These are phyloP conservation scores for Glossosoma conforme DNA, from an alignment of 1,140 invertebrate genomes.

Conservation along the genomic window DNA sequence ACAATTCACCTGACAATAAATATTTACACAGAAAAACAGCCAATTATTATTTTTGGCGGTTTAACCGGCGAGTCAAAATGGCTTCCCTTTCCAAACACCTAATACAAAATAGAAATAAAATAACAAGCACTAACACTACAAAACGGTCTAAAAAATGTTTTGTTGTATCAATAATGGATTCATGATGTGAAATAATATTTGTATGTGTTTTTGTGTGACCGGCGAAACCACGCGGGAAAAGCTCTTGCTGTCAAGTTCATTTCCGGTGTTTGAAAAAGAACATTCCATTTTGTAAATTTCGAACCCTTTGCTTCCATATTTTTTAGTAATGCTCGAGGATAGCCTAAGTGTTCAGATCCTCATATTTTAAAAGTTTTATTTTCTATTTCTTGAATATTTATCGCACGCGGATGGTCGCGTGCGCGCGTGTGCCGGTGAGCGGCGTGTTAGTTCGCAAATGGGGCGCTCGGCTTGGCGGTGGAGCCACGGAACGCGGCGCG, in stretches of 20 bases:
- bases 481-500: no score
- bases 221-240: slow-evolving; percentile 44
- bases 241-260: slow-evolving; percentile 26
- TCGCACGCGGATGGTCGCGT: no score
- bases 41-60: slow-evolving; percentile 39
- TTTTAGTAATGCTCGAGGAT: no score
- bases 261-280: slow-evolving; percentile 17
- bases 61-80: slow-evolving; percentile 48
- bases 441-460: no score
- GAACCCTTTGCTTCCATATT: no score
- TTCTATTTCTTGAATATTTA: no score
- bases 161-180: neutral
- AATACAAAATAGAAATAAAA: neutral
- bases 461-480: no score
- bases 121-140: neutral
- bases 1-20: neutral
- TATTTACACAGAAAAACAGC: neutral
- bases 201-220: neutral
- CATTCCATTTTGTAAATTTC: no score
- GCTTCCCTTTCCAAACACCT: slow-evolving; percentile 41
- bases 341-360: no score
- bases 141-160: no score
- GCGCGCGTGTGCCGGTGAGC: no score
- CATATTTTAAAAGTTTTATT: no score
- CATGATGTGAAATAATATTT: neutral